These are phyloP conservation scores for Labeo rohita DNA, from an alignment of 2,113 vertebrate genomes.

Conservation along the genomic window DNA sequence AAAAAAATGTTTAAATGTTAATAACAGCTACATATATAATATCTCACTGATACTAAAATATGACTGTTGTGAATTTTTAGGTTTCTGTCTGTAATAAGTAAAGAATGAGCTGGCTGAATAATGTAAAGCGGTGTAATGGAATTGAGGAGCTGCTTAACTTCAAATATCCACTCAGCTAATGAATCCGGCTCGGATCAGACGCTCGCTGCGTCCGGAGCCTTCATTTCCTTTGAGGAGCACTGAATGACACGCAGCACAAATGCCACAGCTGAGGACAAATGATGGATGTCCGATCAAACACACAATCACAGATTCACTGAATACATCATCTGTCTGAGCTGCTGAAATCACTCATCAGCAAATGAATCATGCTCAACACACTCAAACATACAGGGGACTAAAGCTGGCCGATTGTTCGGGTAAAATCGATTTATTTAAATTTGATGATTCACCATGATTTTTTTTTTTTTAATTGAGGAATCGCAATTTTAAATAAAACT, in stretches of 20 bases:
- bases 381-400: too few species aligned
- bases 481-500: too few species aligned
- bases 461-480: too few species aligned
- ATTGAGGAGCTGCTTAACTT: constrained; percentile 78
- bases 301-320: background rate
- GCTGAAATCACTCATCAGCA: background rate
- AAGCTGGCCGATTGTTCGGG: too few species aligned
- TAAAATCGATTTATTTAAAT: too few species aligned
- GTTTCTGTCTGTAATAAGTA: constrained; percentile 36
- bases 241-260: background rate
- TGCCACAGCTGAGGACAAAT: background rate
- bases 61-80: constrained; percentile 32
- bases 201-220: constrained; percentile 61
- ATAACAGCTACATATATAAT: too few species aligned
- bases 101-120: constrained; percentile 72
- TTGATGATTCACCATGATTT: too few species aligned
- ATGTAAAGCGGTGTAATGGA: constrained; percentile 86
- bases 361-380: background rate
- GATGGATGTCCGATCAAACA: background rate
- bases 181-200: constrained; percentile 72
- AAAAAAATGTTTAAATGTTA: too few species aligned
- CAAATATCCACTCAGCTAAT: constrained; percentile 86
- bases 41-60: background rate
- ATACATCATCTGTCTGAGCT: background rate
- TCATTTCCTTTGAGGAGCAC: background rate